Base-by-base conservation (phyloP, 1,140 invertebrate species). In the Drosophila obscura region DNA sequence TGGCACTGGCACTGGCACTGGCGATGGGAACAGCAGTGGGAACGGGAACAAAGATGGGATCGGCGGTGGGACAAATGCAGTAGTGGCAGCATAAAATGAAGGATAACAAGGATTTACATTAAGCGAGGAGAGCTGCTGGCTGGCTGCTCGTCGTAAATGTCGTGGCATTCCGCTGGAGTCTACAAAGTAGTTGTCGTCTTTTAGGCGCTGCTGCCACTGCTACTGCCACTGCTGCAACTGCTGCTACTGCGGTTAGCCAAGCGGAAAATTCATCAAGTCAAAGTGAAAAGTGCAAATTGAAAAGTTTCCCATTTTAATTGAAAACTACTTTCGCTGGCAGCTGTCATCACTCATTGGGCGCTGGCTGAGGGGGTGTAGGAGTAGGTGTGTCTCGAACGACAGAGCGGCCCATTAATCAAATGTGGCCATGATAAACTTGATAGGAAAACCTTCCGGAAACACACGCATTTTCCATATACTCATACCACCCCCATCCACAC, bases 41-140 rank as follows among this genome's bases (percentile, higher is more conserved):
- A 44, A 11, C 15, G 13, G 7, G 13, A 13, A 16, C 35, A 5
- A 7, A 48, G n/a, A 35, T 44, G 59, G 5, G 15, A 16, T 31
- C 19, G 19, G 19, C 19, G 19, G 16, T 19, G 45, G 26, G 24
- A 43, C 24, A 44, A 41, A 52, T 19, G 16, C 26, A 49, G 53
- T 19, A 44, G 45, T 65, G 52, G 53, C 24, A 50, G n/a, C 45
- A 52, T 58, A 58, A 66, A 66, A 66, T 41, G 55, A 51, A 58
- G 63, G 63, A 66, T 66, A 58, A 58, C 63, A 51, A 43, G 53
- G 48, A 66, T 66, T 66, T 58, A 44, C 63, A 66, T 66, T 66
- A 66, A 63, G 44, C 43, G 19, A 11, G 44, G 43, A 35, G 15
- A 31, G 48, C 22, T 13, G 43, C 22, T 31, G n/a, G 2, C 16